These are phyloP conservation scores for Agonopterix arenella DNA, from an alignment of 2,888 invertebrate species.

Conservation along the genomic window DNA sequence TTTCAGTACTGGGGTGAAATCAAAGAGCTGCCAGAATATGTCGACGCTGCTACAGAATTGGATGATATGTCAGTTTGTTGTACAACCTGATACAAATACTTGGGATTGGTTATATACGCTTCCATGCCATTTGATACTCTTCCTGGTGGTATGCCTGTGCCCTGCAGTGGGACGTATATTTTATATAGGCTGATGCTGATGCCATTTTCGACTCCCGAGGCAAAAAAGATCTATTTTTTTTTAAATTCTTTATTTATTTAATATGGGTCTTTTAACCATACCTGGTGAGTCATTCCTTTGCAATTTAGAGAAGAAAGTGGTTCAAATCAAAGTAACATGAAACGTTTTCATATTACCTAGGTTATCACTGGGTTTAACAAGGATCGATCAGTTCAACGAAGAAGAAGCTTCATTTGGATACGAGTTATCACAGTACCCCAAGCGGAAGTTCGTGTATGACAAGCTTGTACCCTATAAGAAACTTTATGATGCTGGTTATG, in stretches of 20 bases:
- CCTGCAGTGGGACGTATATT: no score
- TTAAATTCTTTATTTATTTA: no score
- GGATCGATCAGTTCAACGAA: slow-evolving; percentile 92
- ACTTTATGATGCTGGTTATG: slow-evolving; percentile 91
- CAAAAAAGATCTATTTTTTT: no score
- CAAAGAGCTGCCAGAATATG: slow-evolving; percentile 88
- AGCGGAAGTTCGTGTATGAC: slow-evolving; percentile 87
- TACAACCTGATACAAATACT: neutral
- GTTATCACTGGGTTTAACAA: slow-evolving; percentile 83
- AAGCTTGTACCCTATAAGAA: slow-evolving; percentile 90
- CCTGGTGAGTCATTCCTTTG: neutral
- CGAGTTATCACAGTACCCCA: slow-evolving; percentile 92
- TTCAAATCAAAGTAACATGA: neutral
- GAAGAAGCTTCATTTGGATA: slow-evolving; percentile 94
- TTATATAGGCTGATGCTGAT: no score
- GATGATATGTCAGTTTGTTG: slow-evolving; percentile 77
- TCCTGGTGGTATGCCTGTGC: no score
- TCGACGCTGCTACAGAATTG: slow-evolving; percentile 86
- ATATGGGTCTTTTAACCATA: no score
- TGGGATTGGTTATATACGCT: neutral
- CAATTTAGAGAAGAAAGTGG: neutral
- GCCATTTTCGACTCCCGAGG: no score
- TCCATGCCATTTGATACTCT: no score
- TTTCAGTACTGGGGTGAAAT: slow-evolving; percentile 93
- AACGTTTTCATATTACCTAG: slow-evolving; percentile 34